Evolutionary conservation across 2,797 vertebrate genomes (phyloP).

Genomic region (Paratrypauchen microcephalus): DNA sequence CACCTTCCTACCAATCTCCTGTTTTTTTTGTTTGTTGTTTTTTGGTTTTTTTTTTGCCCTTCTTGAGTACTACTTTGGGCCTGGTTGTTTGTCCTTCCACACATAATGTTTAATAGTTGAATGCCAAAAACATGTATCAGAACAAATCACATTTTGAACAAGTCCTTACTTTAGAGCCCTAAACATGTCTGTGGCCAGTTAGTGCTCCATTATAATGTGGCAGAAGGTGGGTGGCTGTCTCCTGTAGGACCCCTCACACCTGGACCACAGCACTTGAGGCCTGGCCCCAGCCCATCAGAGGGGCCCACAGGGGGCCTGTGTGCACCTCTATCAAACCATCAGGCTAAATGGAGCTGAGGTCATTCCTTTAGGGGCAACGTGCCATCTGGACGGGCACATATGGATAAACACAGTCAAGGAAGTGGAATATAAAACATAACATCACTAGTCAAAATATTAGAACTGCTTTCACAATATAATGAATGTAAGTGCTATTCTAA

Average conservation of each 20-base stretch:
- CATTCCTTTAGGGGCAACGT: conserved; percentile 50
- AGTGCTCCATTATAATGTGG: conserved; percentile 56
- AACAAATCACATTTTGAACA: conserved; percentile 43
- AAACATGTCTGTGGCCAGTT: conserved; percentile 63
- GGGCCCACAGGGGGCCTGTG: conserved; percentile 44
- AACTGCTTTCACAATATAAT: not conserved
- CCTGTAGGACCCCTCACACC: conserved; percentile 63
- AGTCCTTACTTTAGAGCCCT: conserved; percentile 41
- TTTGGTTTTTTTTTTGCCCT: conserved; percentile 19
- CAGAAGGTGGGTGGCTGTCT: conserved; percentile 32
- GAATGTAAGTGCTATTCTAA: not conserved
- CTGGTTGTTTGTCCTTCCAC: conserved; percentile 32
- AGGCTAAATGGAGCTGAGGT: conserved; percentile 58
- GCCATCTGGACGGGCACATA: conserved; percentile 45
- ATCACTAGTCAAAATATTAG: conserved; percentile 6
- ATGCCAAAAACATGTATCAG: not conserved
- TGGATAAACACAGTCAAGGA: conserved; percentile 8
- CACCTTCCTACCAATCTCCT: too few species aligned
- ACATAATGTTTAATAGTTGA: not conserved
- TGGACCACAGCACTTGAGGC: conserved; percentile 63
- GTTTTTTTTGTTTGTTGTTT: too few species aligned
- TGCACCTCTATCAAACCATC: conserved; percentile 62
- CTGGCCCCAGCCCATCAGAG: conserved; percentile 51
- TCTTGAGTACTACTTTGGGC: not conserved
- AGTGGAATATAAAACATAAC: conserved; percentile 2